These are phyloP conservation scores for Pristiophorus japonicus DNA, from an alignment of 2,113 vertebrate species.

Conservation along the genomic window DNA sequence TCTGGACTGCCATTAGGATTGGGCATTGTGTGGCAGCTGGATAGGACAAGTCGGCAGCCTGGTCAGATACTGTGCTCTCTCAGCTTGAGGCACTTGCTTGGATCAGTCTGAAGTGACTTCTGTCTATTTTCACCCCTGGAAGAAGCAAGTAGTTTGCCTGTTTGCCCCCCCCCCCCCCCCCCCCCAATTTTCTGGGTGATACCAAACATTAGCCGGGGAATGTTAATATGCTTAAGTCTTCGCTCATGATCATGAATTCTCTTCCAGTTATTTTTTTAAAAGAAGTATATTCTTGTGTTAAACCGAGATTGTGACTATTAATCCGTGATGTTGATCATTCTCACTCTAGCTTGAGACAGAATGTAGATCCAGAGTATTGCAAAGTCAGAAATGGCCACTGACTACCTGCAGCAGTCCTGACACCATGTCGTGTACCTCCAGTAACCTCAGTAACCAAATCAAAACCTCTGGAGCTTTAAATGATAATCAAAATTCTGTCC, in stretches of 20 bases:
- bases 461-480: neutral
- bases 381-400: neutral
- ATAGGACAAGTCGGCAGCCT: neutral
- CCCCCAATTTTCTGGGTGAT: neutral
- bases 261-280: too few species aligned
- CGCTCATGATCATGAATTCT: too few species aligned
- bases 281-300: too few species aligned
- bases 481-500: neutral
- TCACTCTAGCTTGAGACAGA: neutral
- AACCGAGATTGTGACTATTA: too few species aligned
- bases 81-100: neutral
- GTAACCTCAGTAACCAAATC: neutral
- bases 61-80: neutral
- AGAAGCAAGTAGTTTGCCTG: too few species aligned
- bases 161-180: neutral
- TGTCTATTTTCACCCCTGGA: neutral
- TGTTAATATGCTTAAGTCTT: too few species aligned
- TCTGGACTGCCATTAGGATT: neutral
- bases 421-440: neutral
- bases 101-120: neutral
- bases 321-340: too few species aligned
- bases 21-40: neutral
- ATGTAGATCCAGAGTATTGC: neutral
- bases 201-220: neutral
- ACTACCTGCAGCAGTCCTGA: neutral